A percentile compares a stretch with the other conserved stretches of the same genome.
These are phyloP conservation scores for Arion vulgaris DNA, from an alignment of 1,140 invertebrate species.

Conservation along the genomic window DNA sequence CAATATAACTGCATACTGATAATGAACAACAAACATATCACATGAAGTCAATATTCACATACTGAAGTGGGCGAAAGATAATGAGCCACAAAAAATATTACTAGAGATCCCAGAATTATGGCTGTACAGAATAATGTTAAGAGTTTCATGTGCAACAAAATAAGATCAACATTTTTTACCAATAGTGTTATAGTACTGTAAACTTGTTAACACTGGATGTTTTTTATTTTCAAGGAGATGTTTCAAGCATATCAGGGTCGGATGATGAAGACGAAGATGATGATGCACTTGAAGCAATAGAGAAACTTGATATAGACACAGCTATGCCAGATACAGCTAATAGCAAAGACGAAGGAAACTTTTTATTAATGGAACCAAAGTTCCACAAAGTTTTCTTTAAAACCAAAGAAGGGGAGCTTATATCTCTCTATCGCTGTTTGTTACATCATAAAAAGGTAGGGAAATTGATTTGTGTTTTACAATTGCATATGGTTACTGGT, in stretches of 20 bases:
- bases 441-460: slow-evolving; percentile 67
- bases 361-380: slow-evolving; percentile 42
- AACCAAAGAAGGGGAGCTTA: slow-evolving; percentile 79
- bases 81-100: no score
- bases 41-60: no score
- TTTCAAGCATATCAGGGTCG: slow-evolving; percentile 85
- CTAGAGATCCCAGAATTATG: no score
- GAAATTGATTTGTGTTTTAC: not conserved
- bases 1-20: no score
- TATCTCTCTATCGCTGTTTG: slow-evolving; percentile 83
- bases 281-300: slow-evolving; percentile 56
- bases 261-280: slow-evolving; percentile 75
- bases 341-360: slow-evolving; percentile 47
- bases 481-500: no score
- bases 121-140: no score
- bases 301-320: slow-evolving; percentile 18
- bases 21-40: no score
- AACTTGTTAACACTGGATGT: no score
- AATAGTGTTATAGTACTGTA: no score
- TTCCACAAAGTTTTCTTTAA: slow-evolving; percentile 82
- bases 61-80: no score
- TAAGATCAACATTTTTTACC: no score
- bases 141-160: no score
- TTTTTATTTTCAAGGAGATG: slow-evolving; percentile 75
- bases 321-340: slow-evolving; percentile 42